A percentile compares a stretch with the other conserved stretches of the same genome.
phyloP scores from a whole-genome alignment of 2,888 invertebrate genomes.

The Mimumesa dahlbomi region DNA sequence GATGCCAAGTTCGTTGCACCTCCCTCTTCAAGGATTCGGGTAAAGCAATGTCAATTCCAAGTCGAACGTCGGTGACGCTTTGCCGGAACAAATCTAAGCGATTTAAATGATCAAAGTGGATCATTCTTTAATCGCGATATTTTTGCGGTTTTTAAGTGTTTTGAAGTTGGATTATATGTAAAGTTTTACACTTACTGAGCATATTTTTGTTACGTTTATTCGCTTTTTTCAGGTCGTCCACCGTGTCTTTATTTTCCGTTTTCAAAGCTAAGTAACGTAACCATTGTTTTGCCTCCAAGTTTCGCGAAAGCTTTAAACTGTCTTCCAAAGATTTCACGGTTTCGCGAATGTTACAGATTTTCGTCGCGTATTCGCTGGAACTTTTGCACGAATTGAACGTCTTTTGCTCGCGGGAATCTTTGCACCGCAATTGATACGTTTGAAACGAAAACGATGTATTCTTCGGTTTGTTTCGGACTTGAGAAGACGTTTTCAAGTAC shows the following conservation, averaged over 20 bases:
- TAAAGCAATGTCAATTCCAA: slow-evolving; percentile 51
- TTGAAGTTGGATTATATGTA: no score
- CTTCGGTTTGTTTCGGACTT: no score
- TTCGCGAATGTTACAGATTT: slow-evolving; percentile 33
- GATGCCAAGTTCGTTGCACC: slow-evolving; percentile 69
- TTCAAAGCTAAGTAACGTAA: slow-evolving; percentile 61
- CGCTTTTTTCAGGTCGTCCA: slow-evolving; percentile 62
- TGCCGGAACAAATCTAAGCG: slow-evolving; percentile 71
- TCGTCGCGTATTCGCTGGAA: slow-evolving; percentile 32
- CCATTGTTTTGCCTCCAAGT: slow-evolving; percentile 62
- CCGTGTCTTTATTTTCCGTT: slow-evolving; percentile 47
- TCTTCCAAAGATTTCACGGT: slow-evolving; percentile 55
- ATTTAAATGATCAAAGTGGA: not conserved
- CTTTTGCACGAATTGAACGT: not conserved
- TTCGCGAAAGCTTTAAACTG: slow-evolving; percentile 61
- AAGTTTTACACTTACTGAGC: slow-evolving; percentile 64
- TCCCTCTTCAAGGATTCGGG: slow-evolving; percentile 63
- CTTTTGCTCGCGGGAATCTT: not conserved
- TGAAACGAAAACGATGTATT: not conserved
- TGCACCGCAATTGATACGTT: not conserved
- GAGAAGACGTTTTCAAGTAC: no score
- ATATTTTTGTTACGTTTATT: slow-evolving; percentile 69
- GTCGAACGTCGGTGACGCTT: slow-evolving; percentile 65
- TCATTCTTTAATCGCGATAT: no score
- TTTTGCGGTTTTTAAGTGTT: no score